Evolutionary conservation across 2,113 vertebrate species (phyloP).

Genomic region (Polyodon spathula): DNA sequence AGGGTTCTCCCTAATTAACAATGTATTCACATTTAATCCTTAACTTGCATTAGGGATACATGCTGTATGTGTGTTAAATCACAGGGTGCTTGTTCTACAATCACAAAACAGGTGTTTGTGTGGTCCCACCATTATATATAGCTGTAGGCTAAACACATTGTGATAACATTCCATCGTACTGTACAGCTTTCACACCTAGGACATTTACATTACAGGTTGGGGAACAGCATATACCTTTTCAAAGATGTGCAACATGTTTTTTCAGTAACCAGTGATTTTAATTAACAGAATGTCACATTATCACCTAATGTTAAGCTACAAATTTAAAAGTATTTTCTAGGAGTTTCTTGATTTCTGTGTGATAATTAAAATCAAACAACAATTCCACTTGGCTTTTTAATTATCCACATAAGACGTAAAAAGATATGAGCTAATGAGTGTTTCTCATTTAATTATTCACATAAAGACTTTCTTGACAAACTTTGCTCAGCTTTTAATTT

Average conservation of each 20-base stretch:
- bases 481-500: background rate
- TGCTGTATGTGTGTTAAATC: no score
- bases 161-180: no score
- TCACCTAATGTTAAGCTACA: conserved; percentile 49
- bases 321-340: conserved; percentile 9
- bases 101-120: no score
- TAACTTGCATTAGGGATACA: no score
- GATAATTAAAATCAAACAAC: conserved; percentile 61
- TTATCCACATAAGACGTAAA: conserved; percentile 52
- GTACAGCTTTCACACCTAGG: conserved; percentile 45
- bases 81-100: no score
- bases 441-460: background rate
- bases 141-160: no score
- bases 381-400: conserved; percentile 56
- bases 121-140: no score
- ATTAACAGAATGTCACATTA: conserved; percentile 53
- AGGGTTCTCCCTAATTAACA: no score
- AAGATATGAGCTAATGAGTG: conserved; percentile 30
- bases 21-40: no score
- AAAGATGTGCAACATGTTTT: conserved; percentile 60
- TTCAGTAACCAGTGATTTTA: conserved; percentile 55
- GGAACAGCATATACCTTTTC: conserved; percentile 54
- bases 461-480: background rate
- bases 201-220: conserved; percentile 50
- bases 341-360: conserved; percentile 49